Evolutionary conservation across 2,113 vertebrate genomes (phyloP).

Genomic region (Crotalus helleri): DNA sequence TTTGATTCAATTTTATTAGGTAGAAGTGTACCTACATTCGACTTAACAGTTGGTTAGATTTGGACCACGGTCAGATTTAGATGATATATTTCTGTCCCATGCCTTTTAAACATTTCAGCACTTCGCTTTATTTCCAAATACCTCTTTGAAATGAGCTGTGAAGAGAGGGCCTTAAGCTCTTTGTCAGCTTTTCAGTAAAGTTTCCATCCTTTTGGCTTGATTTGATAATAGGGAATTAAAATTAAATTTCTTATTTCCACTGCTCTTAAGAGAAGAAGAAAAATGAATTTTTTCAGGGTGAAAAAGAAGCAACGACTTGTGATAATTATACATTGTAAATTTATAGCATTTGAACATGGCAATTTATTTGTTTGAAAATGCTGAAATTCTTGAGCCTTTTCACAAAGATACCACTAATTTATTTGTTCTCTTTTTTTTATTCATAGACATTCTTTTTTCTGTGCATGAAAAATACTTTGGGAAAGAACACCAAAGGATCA

Average conservation of each 20-base stretch:
- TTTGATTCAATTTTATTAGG: conserved; percentile 83
- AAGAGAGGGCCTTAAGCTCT: conserved; percentile 41
- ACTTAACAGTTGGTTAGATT: conserved; percentile 69
- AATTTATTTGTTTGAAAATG: conserved; percentile 35
- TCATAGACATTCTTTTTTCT: conserved; percentile 32
- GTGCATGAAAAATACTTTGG: conserved; percentile 13
- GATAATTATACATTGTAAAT: conserved; percentile 18
- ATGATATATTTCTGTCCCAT: conserved; percentile 64
- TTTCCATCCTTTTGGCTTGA: conserved; percentile 30
- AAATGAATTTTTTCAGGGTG: conserved; percentile 8
- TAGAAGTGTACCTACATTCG: conserved; percentile 70
- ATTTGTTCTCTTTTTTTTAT: not conserved
- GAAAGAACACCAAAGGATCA: not conserved
- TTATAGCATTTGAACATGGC: conserved; percentile 3
- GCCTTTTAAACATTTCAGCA: conserved; percentile 66
- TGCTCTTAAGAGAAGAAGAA: conserved; percentile 33
- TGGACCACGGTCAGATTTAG: conserved; percentile 70
- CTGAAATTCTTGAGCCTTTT: conserved; percentile 30
- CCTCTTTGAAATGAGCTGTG: conserved; percentile 56
- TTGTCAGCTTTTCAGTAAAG: conserved; percentile 48
- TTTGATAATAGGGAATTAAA: conserved; percentile 31
- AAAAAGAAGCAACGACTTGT: not conserved
- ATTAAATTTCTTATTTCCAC: conserved; percentile 30
- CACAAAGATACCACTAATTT: not conserved
- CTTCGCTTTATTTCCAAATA: conserved; percentile 57